A percentile compares a stretch with the other conserved stretches of the same genome.
These are phyloP conservation scores for Odocoileus virginianus DNA, from an alignment of 2,113 vertebrate species.

Conservation along the genomic window DNA sequence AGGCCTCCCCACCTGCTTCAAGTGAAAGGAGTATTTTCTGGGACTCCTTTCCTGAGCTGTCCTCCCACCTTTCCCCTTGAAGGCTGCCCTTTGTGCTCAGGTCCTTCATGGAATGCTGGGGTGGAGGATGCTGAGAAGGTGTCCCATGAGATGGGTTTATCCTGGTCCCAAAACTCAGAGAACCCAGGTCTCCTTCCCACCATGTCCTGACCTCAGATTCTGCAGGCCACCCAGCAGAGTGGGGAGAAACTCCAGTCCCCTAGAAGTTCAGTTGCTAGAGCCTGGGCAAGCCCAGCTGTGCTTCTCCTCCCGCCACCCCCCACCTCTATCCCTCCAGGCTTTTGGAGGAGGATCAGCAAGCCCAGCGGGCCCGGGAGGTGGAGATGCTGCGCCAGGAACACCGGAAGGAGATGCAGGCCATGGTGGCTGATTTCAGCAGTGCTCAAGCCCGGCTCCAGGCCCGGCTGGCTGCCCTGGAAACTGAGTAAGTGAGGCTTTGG, in stretches of 20 bases:
- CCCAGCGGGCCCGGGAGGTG: constrained; percentile 80
- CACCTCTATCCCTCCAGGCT: constrained; percentile 46
- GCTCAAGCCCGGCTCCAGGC: constrained; percentile 87
- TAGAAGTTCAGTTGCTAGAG: background rate
- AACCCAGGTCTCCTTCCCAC: background rate
- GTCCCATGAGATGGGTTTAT: background rate
- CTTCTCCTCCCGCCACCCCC: background rate
- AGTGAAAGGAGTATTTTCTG: background rate
- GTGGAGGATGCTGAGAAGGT: background rate
- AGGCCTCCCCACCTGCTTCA: background rate
- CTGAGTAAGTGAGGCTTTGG: constrained; percentile 79
- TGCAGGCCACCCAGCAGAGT: background rate
- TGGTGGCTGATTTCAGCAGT: constrained; percentile 88
- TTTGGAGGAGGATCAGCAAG: constrained; percentile 79
- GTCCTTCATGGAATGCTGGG: background rate
- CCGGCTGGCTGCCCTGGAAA: constrained; percentile 90
- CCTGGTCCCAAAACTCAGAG: background rate
- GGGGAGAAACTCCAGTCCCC: no score
- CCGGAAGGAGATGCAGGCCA: constrained; percentile 84
- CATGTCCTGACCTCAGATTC: background rate
- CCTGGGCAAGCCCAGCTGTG: background rate
- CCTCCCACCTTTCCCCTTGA: no score
- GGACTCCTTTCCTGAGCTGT: background rate
- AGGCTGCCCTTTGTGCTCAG: background rate
- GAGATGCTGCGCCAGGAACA: constrained; percentile 85